Evolutionary conservation across 2,113 vertebrate species (phyloP).

Genomic region (Oxyruncus cristatus): DNA sequence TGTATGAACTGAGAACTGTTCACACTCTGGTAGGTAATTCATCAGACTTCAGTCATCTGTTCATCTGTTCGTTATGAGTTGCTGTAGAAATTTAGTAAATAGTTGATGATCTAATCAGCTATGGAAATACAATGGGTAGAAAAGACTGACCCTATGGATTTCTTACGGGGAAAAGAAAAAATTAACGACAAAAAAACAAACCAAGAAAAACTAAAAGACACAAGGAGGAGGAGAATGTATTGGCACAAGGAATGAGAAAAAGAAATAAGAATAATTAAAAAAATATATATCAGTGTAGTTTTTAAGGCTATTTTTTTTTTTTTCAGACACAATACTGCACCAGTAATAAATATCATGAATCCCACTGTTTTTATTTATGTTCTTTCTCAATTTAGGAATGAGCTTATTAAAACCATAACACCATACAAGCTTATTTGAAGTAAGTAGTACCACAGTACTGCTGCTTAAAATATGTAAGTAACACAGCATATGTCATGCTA

Average conservation of each 20-base stretch:
- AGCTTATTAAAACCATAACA: not conserved
- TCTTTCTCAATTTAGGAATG: not conserved
- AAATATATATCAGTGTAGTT: not conserved
- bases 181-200: not conserved
- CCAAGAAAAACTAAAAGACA: not conserved
- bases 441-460: not conserved
- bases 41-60: not conserved
- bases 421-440: not conserved
- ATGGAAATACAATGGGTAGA: not conserved
- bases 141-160: not conserved
- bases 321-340: not conserved
- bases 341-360: not conserved
- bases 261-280: not conserved
- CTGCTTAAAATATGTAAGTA: not conserved
- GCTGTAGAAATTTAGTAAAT: not conserved
- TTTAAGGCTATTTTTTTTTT: not conserved
- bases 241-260: not conserved
- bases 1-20: not conserved
- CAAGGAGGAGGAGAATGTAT: not conserved
- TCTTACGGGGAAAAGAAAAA: fast-evolving
- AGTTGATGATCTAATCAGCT: not conserved
- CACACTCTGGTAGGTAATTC: not conserved
- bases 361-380: not conserved
- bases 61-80: not conserved
- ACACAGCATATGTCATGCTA: not conserved